phyloP scores from a whole-genome alignment of 2,113 vertebrate species.

The Leucopsar rothschildi region DNA sequence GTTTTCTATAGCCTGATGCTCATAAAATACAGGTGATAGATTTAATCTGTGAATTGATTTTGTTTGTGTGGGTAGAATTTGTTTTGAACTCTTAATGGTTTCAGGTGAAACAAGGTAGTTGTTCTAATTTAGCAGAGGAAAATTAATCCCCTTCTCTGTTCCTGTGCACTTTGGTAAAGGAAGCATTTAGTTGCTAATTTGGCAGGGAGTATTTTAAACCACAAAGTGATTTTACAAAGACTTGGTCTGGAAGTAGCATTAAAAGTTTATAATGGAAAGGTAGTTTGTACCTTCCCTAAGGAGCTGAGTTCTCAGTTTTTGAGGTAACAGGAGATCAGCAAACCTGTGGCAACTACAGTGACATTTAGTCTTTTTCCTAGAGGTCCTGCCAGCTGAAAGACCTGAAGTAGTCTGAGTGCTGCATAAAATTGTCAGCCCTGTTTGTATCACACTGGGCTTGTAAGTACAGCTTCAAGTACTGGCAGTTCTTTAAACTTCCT shows the following conservation, averaged over 20 bases:
- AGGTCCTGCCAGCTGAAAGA: not conserved
- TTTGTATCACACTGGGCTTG: not conserved
- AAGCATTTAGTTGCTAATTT: not conserved
- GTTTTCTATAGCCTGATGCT: not conserved
- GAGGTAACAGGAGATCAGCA: not conserved
- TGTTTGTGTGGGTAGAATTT: not conserved
- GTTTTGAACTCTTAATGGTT: not conserved
- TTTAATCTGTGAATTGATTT: not conserved
- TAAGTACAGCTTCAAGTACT: conserved; percentile 38
- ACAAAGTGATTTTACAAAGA: not conserved
- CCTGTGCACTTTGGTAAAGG: not conserved
- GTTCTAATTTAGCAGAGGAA: not conserved
- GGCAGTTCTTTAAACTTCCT: conserved; percentile 43
- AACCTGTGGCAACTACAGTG: not conserved
- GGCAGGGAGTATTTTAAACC: not conserved
- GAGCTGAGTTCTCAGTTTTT: not conserved
- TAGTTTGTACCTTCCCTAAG: not conserved
- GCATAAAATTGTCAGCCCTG: not conserved
- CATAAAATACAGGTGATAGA: not conserved
- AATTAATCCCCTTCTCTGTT: not conserved
- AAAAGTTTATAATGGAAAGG: not conserved
- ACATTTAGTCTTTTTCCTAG: not conserved
- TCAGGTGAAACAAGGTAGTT: not conserved
- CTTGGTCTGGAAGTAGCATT: not conserved
- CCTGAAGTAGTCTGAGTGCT: not conserved